Evolutionary conservation across 2,888 invertebrate species (phyloP), one percentile per base, ranked within the genome.

Genomic region (Pandemis corylana): DNA sequence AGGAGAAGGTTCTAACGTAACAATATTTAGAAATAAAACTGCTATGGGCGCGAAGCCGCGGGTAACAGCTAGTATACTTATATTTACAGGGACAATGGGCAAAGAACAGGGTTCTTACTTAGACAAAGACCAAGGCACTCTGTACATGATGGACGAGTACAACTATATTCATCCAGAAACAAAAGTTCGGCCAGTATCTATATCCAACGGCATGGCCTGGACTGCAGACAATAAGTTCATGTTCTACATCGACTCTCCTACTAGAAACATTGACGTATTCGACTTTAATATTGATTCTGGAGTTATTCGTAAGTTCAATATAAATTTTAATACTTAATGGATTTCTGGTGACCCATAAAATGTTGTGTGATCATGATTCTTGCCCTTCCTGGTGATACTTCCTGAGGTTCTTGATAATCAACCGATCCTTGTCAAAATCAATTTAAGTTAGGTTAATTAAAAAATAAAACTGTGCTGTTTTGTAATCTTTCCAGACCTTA

Each of bases 201-300:
- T 97, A n/a, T 97, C 97, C 63, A 98, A 98, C 82, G 98, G 98
- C 1, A 87, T 98, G 7, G 96, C 96, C 0, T 98, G 97, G 97
- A 96, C 96, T 20, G 84, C 90, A 0, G 96, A 97, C 81, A 96
- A 96, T 82, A 95, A 95, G 77, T 95, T 95, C 80, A 96, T 98
- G 95, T 98, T 96, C 88, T 98, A 96, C 87, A 97, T 97, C 51
- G 98, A 98, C 88, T 96, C 97, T 0, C 95, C 95, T 0, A 96
- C 96, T 0, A 87, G 93, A 49, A 95, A 96, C 79, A 93, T 98
- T 3, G 96, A 95, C 71, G 96, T 95, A 9, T 97, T 96, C 82
- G 96, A 97, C 83, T 98, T 95, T 81, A 95, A 97, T 79, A 83
- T 95, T 0, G 89, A 90, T 1, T 91, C 89, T 15, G 96, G 95